These are phyloP conservation scores for Euwallacea fornicatus DNA, from an alignment of 1,140 invertebrate genomes.

Conservation along the genomic window DNA sequence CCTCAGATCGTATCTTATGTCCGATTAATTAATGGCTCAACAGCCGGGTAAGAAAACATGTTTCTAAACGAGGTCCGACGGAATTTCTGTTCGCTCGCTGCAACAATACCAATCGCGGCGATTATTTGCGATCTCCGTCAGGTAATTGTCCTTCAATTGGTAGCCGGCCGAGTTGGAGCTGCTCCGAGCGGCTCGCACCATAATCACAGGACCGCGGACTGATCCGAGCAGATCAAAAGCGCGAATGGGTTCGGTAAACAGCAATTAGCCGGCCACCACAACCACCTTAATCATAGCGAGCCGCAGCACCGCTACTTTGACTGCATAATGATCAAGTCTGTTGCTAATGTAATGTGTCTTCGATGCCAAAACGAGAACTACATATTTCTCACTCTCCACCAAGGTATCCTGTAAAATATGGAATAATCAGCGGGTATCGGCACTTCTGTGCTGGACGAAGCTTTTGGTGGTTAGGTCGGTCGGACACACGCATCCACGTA, in stretches of 20 bases:
- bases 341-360: constrained; percentile 5
- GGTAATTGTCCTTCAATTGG: constrained; percentile 39
- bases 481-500: too few species aligned
- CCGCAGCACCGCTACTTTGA: constrained; percentile 52
- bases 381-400: too few species aligned
- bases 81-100: constrained; percentile 14
- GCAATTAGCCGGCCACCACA: constrained; percentile 53
- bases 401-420: too few species aligned
- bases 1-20: neutral
- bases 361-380: constrained; percentile 9
- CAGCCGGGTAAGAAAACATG: constrained; percentile 18
- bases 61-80: constrained; percentile 27
- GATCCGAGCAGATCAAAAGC: constrained; percentile 53
- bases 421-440: too few species aligned
- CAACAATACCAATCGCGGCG: constrained; percentile 31
- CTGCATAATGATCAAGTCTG: constrained; percentile 45
- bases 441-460: too few species aligned
- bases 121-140: constrained; percentile 26
- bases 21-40: constrained; percentile 15
- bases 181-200: constrained; percentile 43
- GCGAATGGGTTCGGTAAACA: constrained; percentile 54
- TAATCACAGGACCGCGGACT: constrained; percentile 51
- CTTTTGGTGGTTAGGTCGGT: too few species aligned
- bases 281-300: constrained; percentile 52
- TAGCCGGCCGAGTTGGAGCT: constrained; percentile 49